Base-by-base conservation (phyloP, 2,888 invertebrate species). In the Clunio marinus region DNA sequence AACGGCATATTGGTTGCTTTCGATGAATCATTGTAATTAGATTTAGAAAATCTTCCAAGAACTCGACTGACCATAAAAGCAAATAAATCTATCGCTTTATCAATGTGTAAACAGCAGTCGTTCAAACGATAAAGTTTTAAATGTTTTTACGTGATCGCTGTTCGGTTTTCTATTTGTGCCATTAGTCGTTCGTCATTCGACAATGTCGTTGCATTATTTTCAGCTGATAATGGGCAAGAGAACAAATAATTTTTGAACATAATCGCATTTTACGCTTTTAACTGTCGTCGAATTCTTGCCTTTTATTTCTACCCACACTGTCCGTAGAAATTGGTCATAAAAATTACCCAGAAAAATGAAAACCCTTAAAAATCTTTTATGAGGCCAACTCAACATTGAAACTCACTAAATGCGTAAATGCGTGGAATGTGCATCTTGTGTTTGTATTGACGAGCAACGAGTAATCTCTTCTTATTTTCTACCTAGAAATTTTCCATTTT, bases 371-470 rank as follows among this genome's bases (percentile, higher is more conserved):
- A n/a, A n/a, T n/a, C 27, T n/a, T 57, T 57, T 57, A 24, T 57
- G 57, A 57, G 8, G 57, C 13, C 25, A 57, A 25, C 8, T 15
- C 51, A 51, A 22, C 51, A n/a, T n/a, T 20, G 22, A 57, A 57
- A 57, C 4, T 57, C n/a, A n/a, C n/a, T n/a, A n/a, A 41, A 41
- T 41, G 41, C 41, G 41, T 41, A 57, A 57, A 57, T 57, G 57
- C 57, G 57, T 57, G 57, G 57, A 57, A 57, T 57, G 57, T 57
- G 15, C 57, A 57, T 57, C 57, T 57, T 57, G 57, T 27, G n/a
- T 57, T 25, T 57, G 25, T 27, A 27, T 10, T 22, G 57, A 4
- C 25, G 20, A n/a, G n/a, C n/a, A n/a, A n/a, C n/a, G n/a, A n/a
- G 20, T 5, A n/a, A n/a, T 57, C 27, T 45, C 45, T 13, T 45